Base-by-base conservation (phyloP, 2,888 invertebrate species). In the Acrocyrtus sp. region DNA sequence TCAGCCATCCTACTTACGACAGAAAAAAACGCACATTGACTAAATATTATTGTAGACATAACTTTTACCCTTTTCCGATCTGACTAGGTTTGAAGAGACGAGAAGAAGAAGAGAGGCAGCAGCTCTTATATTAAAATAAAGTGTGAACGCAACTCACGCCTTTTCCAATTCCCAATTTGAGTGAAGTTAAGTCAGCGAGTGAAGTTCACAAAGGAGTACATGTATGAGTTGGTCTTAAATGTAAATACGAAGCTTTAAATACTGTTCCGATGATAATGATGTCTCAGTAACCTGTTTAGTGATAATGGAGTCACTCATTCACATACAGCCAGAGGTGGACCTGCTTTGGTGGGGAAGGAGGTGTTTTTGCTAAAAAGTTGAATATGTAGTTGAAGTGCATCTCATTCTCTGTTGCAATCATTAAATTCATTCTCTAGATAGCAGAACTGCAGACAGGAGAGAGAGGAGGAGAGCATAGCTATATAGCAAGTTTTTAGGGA, bases 221-320 rank as follows among this genome's bases (percentile, higher is more conserved):
- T 51, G 57, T 39, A 45, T 47, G 29, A 47, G 61, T 50, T 27
- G 41, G 56, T 12, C 15, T 12, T 39, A 10, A 15, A 10, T 10
- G 12, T 12, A 6, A 39, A 39, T 10, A 15, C 15, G 6, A 10
- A 39, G 39, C 15, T 8, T 39, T 12, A 39, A 6, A 10, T 24
- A 17, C 26, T 57, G 24, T 41, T 26, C 27, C 3, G 22, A 26
- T 29, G 10, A 29, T 19, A 21, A 43, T 50, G 48, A 24, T 62
- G 39, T 48, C 21, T 50, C 17, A 58, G 68, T 68, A 68, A 68
- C 61, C 68, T 68, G 60, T 68, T 68, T 67, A 60, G 51, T 50
- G 47, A 21, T n/a, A n/a, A n/a, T n/a, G n/a, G n/a, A n/a, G n/a
- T n/a, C n/a, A n/a, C n/a, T n/a, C n/a, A 50, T 51, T 60, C 15